Evolutionary conservation across 2,113 vertebrate species (phyloP), one percentile per base, ranked within the genome.

Genomic region (Microtus richardsoni): DNA sequence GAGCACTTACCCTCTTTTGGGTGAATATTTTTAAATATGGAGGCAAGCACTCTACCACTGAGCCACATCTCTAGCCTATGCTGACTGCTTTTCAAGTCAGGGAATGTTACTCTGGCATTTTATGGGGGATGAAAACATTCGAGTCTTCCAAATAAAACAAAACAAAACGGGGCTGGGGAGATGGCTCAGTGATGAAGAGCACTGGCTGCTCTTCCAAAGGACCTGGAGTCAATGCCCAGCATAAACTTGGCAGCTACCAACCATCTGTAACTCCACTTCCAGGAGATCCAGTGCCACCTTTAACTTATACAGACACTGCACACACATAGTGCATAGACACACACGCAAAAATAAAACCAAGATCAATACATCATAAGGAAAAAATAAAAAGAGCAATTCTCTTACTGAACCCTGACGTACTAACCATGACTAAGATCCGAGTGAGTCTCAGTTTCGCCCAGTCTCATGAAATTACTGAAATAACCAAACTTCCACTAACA

Each of bases 371-470:
- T 68, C n/a, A 89, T 41, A 64, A 44, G 30, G 17, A 62, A 19
- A 83, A 30, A 41, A 22, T 24, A 82, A 47, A 64, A 12, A 52
- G 8, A 39, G 39, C 6, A 12, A 30, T 44, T 80, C 33, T 75
- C 60, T 91, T 71, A 39, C n/a, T 39, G 88, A 87, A 62, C n/a
- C 22, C 16, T 4, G 21, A 62, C 1, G 2, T 17, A 33, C 7
- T n/a, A 71, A 12, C 24, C 4, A 1, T n/a, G 75, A 12, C 24
- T 5, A 1, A 0, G 58, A 44, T 33, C n/a, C 1, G 3, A 54
- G 30, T 21, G 39, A 26, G 70, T 49, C 86, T 44, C 52, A 8
- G 64, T 4, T 64, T n/a, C 12, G 4, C 6, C 0, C 47, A 13
- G 36, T 58, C 49, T 73, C 73, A 62, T 28, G 22, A n/a, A 73